Evolutionary conservation across 2,797 vertebrate species (phyloP).

Genomic region (Basileuterus tristriatus): DNA sequence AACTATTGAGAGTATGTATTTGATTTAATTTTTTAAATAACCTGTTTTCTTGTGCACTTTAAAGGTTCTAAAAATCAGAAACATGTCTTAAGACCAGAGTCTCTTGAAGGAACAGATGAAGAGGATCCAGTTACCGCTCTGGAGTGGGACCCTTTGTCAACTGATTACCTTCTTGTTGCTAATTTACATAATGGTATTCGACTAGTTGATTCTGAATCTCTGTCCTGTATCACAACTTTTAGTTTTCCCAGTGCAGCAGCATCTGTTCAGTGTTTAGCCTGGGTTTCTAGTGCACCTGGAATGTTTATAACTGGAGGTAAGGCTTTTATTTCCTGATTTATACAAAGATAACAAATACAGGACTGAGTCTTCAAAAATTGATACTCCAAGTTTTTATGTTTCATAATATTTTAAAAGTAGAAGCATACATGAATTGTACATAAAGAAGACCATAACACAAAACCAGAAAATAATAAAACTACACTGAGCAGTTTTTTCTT

Average conservation of each 20-base stretch:
- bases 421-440: neutral
- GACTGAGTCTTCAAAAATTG: neutral
- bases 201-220: constrained; percentile 90
- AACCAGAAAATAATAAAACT: neutral
- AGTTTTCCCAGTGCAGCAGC: constrained; percentile 88
- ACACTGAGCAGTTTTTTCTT: neutral
- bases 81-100: constrained; percentile 91
- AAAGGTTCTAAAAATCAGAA: constrained; percentile 92
- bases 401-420: neutral
- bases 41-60: neutral
- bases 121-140: constrained; percentile 93
- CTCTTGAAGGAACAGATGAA: constrained; percentile 94
- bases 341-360: neutral
- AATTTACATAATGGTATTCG: constrained; percentile 93
- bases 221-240: constrained; percentile 89
- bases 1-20: neutral
- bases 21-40: neutral
- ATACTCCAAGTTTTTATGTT: neutral
- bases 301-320: constrained; percentile 98
- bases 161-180: constrained; percentile 93
- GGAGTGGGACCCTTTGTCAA: constrained; percentile 95
- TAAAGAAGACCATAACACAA: neutral
- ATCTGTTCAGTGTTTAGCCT: constrained; percentile 94
- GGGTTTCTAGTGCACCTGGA: constrained; percentile 94
- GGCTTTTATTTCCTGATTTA: neutral